phyloP scores from a whole-genome alignment of 2,888 invertebrate species.

The Prenolepis imparis region DNA sequence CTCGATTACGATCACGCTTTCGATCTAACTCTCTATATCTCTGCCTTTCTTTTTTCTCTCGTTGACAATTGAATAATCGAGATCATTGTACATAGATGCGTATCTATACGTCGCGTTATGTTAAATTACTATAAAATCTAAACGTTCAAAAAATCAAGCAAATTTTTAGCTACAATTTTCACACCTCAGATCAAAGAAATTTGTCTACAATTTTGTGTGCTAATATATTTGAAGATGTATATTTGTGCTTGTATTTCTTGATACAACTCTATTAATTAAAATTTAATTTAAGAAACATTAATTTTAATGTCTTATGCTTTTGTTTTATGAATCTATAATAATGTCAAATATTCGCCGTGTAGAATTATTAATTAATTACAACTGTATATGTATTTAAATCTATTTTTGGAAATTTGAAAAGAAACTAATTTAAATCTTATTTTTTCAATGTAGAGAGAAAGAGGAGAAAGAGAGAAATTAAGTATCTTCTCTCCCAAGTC shows the following conservation, averaged over 20 bases:
- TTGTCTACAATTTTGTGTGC: background rate
- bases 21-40: background rate
- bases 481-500: background rate
- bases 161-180: background rate
- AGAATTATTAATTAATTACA: background rate
- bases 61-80: background rate
- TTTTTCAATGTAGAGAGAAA: background rate
- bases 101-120: background rate
- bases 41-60: slow-evolving; percentile 1
- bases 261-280: background rate
- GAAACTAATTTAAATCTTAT: background rate
- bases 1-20: slow-evolving; percentile 8
- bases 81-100: background rate
- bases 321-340: background rate
- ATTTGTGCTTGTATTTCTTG: background rate
- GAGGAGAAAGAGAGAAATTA: background rate
- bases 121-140: background rate
- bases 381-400: background rate
- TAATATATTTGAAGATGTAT: background rate
- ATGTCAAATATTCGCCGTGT: background rate
- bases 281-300: background rate
- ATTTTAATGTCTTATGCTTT: background rate
- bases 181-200: too few relatives aligned
- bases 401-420: background rate
- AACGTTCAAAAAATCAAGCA: background rate